phyloP scores from a whole-genome alignment of 2,888 invertebrate species.

The Dolichopus griseipennis region DNA sequence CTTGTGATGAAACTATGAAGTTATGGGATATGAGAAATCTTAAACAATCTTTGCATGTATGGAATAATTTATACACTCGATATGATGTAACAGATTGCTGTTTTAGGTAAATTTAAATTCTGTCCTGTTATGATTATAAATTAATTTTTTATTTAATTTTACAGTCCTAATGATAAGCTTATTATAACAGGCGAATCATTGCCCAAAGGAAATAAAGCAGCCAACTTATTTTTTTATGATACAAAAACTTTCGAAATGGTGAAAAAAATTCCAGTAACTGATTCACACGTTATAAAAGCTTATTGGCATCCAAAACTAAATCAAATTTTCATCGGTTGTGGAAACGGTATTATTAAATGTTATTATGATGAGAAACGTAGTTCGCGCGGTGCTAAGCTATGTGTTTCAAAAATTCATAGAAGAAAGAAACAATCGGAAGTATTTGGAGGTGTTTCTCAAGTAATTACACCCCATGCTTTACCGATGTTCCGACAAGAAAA shows the following conservation, averaged over 20 bases:
- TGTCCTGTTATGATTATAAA: neutral
- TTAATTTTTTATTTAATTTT: constrained; percentile 38
- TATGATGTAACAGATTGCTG: constrained; percentile 73
- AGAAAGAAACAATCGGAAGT: constrained; percentile 78
- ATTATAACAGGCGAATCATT: constrained; percentile 82
- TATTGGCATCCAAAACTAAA: constrained; percentile 98
- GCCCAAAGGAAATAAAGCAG: constrained; percentile 53
- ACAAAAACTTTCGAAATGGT: constrained; percentile 65
- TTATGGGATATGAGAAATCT: constrained; percentile 86
- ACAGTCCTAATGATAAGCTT: constrained; percentile 87
- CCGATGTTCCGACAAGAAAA: constrained; percentile 91
- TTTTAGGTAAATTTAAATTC: constrained; percentile 24
- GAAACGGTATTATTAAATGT: constrained; percentile 81
- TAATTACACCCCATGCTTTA: constrained; percentile 92
- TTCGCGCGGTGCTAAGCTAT: constrained; percentile 81
- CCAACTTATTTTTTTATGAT: constrained; percentile 71
- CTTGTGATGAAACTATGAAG: constrained; percentile 89
- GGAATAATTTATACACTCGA: constrained; percentile 64
- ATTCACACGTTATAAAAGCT: constrained; percentile 77
- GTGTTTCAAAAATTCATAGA: constrained; percentile 70
- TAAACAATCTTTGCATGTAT: constrained; percentile 65
- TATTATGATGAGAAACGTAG: constrained; percentile 85
- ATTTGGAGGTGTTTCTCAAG: constrained; percentile 72
- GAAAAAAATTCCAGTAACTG: constrained; percentile 64
- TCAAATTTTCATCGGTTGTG: constrained; percentile 87